Evolutionary conservation across 2,113 vertebrate species (phyloP).

Genomic region (Uria aalge): DNA sequence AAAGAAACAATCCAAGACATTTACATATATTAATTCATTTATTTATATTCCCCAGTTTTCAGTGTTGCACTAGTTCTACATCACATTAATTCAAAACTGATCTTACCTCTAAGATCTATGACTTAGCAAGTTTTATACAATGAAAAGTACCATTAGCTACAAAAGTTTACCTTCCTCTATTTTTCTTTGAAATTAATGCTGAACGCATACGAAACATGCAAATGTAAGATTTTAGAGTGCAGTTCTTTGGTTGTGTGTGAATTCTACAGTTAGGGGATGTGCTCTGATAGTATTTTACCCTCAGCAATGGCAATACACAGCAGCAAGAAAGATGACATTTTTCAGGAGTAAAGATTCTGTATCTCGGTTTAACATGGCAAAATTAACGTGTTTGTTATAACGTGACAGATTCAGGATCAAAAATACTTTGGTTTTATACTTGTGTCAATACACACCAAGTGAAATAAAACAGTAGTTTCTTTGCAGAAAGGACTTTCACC

Average conservation of each 20-base stretch:
- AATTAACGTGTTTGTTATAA: neutral
- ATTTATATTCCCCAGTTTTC: neutral
- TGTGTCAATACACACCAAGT: neutral
- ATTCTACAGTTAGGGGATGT: neutral
- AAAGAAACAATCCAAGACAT: neutral
- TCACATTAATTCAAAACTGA: neutral
- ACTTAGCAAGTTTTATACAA: neutral
- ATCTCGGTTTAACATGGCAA: neutral
- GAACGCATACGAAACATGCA: neutral
- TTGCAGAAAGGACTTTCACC: neutral
- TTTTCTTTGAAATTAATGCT: constrained; percentile 26
- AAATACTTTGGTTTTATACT: neutral
- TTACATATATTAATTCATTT: constrained; percentile 35
- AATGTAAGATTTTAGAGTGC: neutral
- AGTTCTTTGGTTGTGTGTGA: neutral
- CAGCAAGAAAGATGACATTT: neutral
- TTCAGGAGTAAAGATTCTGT: neutral
- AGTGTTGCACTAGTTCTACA: neutral
- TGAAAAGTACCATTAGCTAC: constrained; percentile 16
- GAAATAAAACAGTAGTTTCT: neutral
- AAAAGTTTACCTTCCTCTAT: rapidly evolving
- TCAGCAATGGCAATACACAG: neutral
- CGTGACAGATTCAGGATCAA: neutral
- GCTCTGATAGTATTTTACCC: neutral
- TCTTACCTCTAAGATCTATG: neutral